phyloP scores from a whole-genome alignment of 2,797 vertebrate species.

The Uromys caudimaculatus region DNA sequence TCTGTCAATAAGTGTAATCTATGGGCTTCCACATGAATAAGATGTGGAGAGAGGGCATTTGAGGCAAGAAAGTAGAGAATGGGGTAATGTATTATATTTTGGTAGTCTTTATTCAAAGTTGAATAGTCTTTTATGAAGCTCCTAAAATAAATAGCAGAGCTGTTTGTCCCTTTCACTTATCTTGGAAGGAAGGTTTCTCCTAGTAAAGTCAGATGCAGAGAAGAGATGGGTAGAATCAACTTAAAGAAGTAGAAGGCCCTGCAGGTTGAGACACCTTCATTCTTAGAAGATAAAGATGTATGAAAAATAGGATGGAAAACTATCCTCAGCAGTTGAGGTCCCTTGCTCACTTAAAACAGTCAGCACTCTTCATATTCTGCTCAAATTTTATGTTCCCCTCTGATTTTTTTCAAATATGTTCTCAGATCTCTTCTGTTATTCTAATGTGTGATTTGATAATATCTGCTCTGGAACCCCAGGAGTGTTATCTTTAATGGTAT shows the following conservation, averaged over 20 bases:
- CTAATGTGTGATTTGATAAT: not conserved
- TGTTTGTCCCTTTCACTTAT: not conserved
- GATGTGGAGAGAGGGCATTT: not conserved
- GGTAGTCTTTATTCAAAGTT: not conserved
- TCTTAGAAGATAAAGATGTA: not conserved
- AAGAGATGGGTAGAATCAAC: not conserved
- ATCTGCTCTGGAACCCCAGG: slow-evolving; percentile 19
- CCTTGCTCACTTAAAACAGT: not conserved
- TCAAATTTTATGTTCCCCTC: not conserved
- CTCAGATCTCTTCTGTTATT: not conserved
- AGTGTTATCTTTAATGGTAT: not conserved
- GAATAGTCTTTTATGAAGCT: not conserved
- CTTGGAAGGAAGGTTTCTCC: not conserved
- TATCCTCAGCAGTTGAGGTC: not conserved
- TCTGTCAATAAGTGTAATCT: not conserved
- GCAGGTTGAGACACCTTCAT: not conserved
- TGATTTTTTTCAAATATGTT: not conserved
- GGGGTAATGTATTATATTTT: accelerated
- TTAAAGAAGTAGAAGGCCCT: not conserved
- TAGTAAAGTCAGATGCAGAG: not conserved
- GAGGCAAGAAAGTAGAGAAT: not conserved
- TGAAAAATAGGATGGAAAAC: not conserved
- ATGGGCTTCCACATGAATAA: not conserved
- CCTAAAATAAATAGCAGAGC: not conserved
- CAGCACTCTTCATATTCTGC: not conserved